Base-by-base conservation (phyloP, 1,140 invertebrate species). In the Heliconius nattereri region DNA sequence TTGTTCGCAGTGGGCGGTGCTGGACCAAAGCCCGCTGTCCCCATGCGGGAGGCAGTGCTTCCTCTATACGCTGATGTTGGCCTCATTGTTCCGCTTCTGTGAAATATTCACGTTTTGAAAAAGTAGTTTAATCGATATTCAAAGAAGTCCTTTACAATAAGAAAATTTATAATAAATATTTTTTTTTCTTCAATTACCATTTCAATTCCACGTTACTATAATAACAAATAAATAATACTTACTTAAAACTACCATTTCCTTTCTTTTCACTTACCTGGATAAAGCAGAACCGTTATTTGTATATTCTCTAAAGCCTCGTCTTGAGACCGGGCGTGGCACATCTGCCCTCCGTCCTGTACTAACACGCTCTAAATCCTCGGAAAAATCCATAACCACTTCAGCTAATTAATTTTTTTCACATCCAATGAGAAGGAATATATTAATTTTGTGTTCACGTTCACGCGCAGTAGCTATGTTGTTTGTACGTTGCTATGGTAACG, bases 61-160 rank as follows among this genome's bases (percentile, higher is more conserved):
- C 93, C 94, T 52, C 94, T 85, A 78, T 94, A 95, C 19, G 94
- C 94, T 74, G 94, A 94, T 8, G 90, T 90, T 8, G 94, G 94
- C 29, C 94, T 86, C 94, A 95, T 94, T 45, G 83, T 92, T 70
- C 89, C 86, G 73, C 89, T 94, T 85, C 92, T 92, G 75, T 37
- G 45, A 71, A 45, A 57, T 70, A 37, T 32, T 29, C 66, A 29
- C 16, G 1, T 60, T 60, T 60, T 52, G 40, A 26, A 66, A 3
- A 52, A 3, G 16, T 2, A 32, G 3, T 32, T 7, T 32, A 32
- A 32, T 32, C 32, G 32, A 32, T 32, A 32, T 32, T 32, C 32
- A 32, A 32, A 32, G 32, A 32, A 32, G 32, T 32, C 32, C 32
- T 32, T 32, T 6, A 32, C 32, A 32, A 32, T 7, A 32, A 32